phyloP scores from a whole-genome alignment of 2,797 vertebrate species.

The Xenentodon cancila region DNA sequence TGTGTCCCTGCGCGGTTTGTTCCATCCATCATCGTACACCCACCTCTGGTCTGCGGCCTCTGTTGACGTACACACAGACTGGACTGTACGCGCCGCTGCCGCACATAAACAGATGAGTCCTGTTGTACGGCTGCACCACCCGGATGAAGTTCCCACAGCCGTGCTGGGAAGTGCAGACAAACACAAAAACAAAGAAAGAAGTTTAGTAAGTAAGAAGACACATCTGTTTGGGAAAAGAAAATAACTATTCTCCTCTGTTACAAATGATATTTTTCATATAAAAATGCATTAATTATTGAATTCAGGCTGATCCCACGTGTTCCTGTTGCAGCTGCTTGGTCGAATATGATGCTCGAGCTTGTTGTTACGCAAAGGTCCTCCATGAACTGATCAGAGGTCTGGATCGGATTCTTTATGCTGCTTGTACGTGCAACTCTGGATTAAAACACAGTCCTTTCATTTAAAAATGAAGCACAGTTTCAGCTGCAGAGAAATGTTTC shows the following conservation, averaged over 20 bases:
- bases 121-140: slow-evolving; percentile 93
- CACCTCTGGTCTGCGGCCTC: slow-evolving; percentile 94
- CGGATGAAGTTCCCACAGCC: slow-evolving; percentile 97
- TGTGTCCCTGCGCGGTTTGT: slow-evolving; percentile 14
- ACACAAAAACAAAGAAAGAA: not conserved
- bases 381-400: too few relatives aligned
- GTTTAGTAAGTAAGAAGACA: not conserved
- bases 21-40: slow-evolving; percentile 23
- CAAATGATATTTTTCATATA: not conserved
- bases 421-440: too few relatives aligned
- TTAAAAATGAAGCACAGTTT: too few relatives aligned
- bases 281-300: not conserved
- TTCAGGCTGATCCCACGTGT: too few relatives aligned
- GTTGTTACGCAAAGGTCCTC: too few relatives aligned
- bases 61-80: slow-evolving; percentile 92
- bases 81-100: slow-evolving; percentile 97
- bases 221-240: too few relatives aligned
- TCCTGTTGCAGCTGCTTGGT: not conserved
- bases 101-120: slow-evolving; percentile 95
- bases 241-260: not conserved
- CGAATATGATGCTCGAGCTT: too few relatives aligned
- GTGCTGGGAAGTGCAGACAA: slow-evolving; percentile 79
- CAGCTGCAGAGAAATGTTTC: too few relatives aligned
- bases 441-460: too few relatives aligned
- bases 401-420: too few relatives aligned